A percentile compares a stretch with the other conserved stretches of the same genome.
Evolutionary conservation across 2,113 vertebrate genomes (phyloP).

Genomic region (Pholis gunnellus): DNA sequence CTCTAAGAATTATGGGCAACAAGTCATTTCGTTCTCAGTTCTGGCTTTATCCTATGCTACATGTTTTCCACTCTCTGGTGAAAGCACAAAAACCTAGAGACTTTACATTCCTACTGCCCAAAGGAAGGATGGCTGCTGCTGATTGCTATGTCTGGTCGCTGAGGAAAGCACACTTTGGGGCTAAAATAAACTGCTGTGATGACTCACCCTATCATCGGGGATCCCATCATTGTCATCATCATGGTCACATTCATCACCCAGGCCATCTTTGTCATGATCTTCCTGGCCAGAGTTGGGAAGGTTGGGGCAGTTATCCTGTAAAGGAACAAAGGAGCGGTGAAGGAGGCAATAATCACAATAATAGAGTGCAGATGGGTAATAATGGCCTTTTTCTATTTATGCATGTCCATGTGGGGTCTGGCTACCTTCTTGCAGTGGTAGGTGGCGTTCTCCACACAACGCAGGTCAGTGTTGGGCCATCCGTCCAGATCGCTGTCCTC

Average conservation of each 20-base stretch:
- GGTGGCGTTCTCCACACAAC: slow-evolving; percentile 95
- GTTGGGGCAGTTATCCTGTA: slow-evolving; percentile 96
- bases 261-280: slow-evolving; percentile 97
- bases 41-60: slow-evolving; percentile 59
- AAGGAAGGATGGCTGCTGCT: slow-evolving; percentile 66
- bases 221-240: slow-evolving; percentile 98
- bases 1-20: slow-evolving; percentile 69
- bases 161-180: slow-evolving; percentile 44
- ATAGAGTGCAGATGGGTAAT: slow-evolving; percentile 33
- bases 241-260: slow-evolving; percentile 94
- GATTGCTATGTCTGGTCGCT: slow-evolving; percentile 71
- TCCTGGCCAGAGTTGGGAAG: slow-evolving; percentile 99
- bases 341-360: slow-evolving; percentile 55
- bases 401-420: slow-evolving; percentile 47
- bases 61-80: slow-evolving; percentile 58
- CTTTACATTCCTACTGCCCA: slow-evolving; percentile 60
- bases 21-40: slow-evolving; percentile 52
- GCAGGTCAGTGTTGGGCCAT: slow-evolving; percentile 93
- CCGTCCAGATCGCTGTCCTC: slow-evolving; percentile 97
- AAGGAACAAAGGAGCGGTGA: slow-evolving; percentile 58
- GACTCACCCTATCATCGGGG: slow-evolving; percentile 93
- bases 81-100: slow-evolving; percentile 45
- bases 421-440: slow-evolving; percentile 98
- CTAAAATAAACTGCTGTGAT: slow-evolving; percentile 57
- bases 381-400: slow-evolving; percentile 30